A percentile compares a stretch with the other conserved stretches of the same genome.
These are phyloP conservation scores for Drosophila multiciliata DNA, from an alignment of 2,888 invertebrate species.

Conservation along the genomic window DNA sequence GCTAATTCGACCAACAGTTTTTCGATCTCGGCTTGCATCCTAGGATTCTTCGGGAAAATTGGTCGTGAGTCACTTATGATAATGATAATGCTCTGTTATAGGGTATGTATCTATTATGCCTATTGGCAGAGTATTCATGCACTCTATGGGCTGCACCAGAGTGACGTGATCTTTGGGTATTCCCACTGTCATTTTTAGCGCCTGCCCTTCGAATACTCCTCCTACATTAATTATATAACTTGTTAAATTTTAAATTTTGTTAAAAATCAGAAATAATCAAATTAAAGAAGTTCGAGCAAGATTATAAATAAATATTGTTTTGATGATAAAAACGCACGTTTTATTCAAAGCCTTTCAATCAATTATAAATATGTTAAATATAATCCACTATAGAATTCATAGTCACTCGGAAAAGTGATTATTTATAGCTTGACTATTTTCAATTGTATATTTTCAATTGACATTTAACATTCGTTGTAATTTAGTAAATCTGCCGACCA, in stretches of 20 bases:
- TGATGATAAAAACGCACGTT: not conserved
- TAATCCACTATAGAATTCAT: not conserved
- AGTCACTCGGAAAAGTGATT: not conserved
- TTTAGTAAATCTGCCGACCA: constrained; percentile 9
- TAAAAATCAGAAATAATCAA: not conserved
- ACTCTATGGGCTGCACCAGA: not conserved
- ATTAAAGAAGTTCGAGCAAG: not conserved
- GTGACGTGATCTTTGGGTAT: not conserved
- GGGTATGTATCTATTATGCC: too few relatives aligned
- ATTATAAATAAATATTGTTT: not conserved
- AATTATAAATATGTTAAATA: not conserved
- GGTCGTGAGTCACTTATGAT: too few relatives aligned
- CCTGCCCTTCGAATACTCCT: not conserved
- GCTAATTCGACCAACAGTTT: too few relatives aligned
- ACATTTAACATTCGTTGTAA: not conserved
- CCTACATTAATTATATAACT: not conserved
- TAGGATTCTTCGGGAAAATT: too few relatives aligned
- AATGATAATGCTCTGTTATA: too few relatives aligned
- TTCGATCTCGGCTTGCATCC: too few relatives aligned
- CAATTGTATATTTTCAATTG: not conserved
- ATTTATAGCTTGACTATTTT: not conserved
- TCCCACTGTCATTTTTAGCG: not conserved
- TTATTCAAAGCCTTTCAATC: not conserved
- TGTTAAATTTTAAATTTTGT: not conserved
- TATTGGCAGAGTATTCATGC: too few relatives aligned